Percentiles rank a stretch among this genome's conserved stretches.
Conservation (phyloP, 2,888 invertebrate species). For the Celastrina argiolus region DNA sequence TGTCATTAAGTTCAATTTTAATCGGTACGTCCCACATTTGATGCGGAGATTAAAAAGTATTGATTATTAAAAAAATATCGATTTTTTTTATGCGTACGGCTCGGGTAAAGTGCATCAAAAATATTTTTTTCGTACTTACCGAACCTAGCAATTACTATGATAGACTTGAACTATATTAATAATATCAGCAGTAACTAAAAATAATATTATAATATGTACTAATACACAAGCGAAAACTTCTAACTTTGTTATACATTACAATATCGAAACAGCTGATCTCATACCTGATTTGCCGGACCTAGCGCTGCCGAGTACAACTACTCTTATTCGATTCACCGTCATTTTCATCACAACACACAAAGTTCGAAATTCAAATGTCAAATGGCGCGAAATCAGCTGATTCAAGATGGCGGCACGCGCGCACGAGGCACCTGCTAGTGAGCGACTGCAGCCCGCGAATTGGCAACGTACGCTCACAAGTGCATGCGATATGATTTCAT, state of each 20-base stretch:
- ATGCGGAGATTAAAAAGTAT: too few relatives aligned
- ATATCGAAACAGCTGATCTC: slow-evolving; percentile 37
- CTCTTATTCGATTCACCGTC: slow-evolving; percentile 87
- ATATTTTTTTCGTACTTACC: too few relatives aligned
- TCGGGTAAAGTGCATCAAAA: too few relatives aligned
- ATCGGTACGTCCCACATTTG: not conserved
- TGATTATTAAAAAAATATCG: too few relatives aligned
- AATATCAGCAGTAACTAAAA: too few relatives aligned
- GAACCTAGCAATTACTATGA: too few relatives aligned
- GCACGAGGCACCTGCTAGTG: slow-evolving; percentile 70
- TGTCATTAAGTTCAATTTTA: slow-evolving; percentile 6
- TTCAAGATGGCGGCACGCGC: slow-evolving; percentile 64
- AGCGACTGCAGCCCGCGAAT: slow-evolving; percentile 65
- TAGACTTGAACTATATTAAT: too few relatives aligned
- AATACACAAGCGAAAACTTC: too few relatives aligned
- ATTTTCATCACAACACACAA: slow-evolving; percentile 77
- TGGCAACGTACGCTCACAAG: slow-evolving; percentile 48
- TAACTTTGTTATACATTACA: too few relatives aligned
- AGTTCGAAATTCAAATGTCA: slow-evolving; percentile 32
- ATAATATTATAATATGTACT: not conserved
- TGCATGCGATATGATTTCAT: slow-evolving; percentile 13
- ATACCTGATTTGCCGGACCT: slow-evolving; percentile 87
- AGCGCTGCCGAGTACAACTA: slow-evolving; percentile 86
- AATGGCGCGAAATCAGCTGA: slow-evolving; percentile 61
- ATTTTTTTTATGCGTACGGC: too few relatives aligned